Percentiles rank a stretch among this genome's conserved stretches.
Conservation (phyloP, 2,797 vertebrate genomes). For the Acanthurus leucopareius region DNA sequence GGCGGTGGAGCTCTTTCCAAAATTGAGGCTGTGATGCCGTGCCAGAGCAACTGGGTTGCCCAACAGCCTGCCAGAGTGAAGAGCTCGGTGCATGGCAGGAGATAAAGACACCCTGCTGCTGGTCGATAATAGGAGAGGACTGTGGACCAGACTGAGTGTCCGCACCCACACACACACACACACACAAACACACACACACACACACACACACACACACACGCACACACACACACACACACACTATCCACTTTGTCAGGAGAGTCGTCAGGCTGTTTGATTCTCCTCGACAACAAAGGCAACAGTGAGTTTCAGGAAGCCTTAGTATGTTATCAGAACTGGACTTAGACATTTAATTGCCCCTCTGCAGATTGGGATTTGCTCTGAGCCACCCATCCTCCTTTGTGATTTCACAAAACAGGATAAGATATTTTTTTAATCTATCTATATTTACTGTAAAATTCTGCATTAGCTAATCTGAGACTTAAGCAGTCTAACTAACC, state of each 20-base stretch:
- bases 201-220: constrained; percentile 23
- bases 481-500: too few species aligned
- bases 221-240: constrained; percentile 26
- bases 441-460: too few species aligned
- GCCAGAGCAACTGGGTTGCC: constrained; percentile 77
- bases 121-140: constrained; percentile 76
- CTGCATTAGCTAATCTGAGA: too few species aligned
- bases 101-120: constrained; percentile 83
- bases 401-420: neutral
- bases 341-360: neutral
- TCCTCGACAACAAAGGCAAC: constrained; percentile 34
- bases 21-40: constrained; percentile 81
- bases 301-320: constrained; percentile 20
- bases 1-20: constrained; percentile 69
- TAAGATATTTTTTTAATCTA: too few species aligned
- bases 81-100: constrained; percentile 71
- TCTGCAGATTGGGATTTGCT: neutral
- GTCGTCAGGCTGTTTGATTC: constrained; percentile 42
- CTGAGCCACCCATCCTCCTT: too few species aligned
- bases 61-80: constrained; percentile 73
- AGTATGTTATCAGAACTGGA: constrained; percentile 12
- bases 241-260: constrained; percentile 25
- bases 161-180: constrained; percentile 30
- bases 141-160: constrained; percentile 43
- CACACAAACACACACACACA: constrained; percentile 38